These are phyloP conservation scores for Allobates femoralis DNA, from an alignment of 2,797 vertebrate genomes.

Conservation along the genomic window DNA sequence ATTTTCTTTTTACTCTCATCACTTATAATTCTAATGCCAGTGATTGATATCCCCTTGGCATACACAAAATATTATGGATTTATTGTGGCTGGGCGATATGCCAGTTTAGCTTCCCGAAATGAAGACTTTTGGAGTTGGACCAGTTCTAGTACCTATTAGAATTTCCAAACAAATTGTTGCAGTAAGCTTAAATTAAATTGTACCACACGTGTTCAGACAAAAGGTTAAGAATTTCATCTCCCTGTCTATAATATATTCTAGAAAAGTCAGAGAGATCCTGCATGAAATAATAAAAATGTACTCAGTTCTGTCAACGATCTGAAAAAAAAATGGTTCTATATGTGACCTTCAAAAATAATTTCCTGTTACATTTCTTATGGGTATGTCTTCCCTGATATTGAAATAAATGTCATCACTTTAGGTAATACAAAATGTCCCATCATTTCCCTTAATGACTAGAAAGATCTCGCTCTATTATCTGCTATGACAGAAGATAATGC, in stretches of 20 bases:
- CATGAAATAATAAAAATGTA: slow-evolving; percentile 38
- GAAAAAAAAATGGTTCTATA: slow-evolving; percentile 38
- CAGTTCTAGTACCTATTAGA: slow-evolving; percentile 54
- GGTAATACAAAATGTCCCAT: slow-evolving; percentile 49
- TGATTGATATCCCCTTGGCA: slow-evolving; percentile 47
- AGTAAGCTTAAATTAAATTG: slow-evolving; percentile 51
- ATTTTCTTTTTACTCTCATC: slow-evolving; percentile 51
- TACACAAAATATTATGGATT: slow-evolving; percentile 39
- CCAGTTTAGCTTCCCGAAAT: slow-evolving; percentile 55
- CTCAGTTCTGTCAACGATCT: slow-evolving; percentile 38
- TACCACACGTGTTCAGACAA: slow-evolving; percentile 46
- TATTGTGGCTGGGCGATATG: slow-evolving; percentile 46
- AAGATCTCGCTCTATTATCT: slow-evolving; percentile 44
- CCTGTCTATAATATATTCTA: slow-evolving; percentile 23
- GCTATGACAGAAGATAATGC: slow-evolving; percentile 24
- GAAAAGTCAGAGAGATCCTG: slow-evolving; percentile 27
- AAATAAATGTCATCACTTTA: slow-evolving; percentile 60
- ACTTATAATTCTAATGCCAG: slow-evolving; percentile 34
- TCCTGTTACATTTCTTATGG: slow-evolving; percentile 50
- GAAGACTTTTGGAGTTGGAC: slow-evolving; percentile 42
- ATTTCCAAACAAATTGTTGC: slow-evolving; percentile 58
- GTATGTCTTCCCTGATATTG: slow-evolving; percentile 32
- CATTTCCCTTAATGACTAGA: slow-evolving; percentile 37
- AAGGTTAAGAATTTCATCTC: slow-evolving; percentile 55
- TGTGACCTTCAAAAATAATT: slow-evolving; percentile 63